phyloP scores from a whole-genome alignment of 2,113 vertebrate species.

The Narcine bancroftii region DNA sequence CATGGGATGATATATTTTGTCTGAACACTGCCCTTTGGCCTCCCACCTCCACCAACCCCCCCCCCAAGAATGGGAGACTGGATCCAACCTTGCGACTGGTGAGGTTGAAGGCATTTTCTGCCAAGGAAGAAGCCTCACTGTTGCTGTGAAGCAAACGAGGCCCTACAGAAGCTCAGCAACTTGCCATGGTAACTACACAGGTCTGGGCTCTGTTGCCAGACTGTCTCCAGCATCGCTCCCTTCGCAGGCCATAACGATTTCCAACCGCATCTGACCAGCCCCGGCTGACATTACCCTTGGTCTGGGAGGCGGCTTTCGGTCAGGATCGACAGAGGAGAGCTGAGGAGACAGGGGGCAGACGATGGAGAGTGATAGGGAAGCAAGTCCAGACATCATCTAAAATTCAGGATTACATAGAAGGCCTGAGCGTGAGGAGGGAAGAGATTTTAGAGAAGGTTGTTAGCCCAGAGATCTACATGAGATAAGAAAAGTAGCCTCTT shows the following conservation, averaged over 20 bases:
- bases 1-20: background rate
- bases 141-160: background rate
- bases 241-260: background rate
- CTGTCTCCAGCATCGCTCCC: too few species aligned
- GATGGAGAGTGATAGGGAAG: background rate
- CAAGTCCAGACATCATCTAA: background rate
- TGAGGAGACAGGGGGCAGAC: background rate
- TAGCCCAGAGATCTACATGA: too few species aligned
- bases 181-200: background rate
- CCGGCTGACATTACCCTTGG: background rate
- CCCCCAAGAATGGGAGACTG: background rate
- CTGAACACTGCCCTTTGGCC: constrained; percentile 7
- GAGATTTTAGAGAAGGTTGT: too few species aligned
- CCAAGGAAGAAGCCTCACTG: background rate
- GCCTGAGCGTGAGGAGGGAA: too few species aligned
- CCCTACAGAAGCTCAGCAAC: background rate
- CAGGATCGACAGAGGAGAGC: background rate
- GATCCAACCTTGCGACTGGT: background rate
- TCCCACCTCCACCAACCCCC: too few species aligned
- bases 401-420: too few species aligned
- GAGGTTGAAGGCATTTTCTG: background rate
- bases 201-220: background rate
- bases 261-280: background rate
- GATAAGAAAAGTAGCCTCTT: too few species aligned
- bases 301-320: background rate